These are phyloP conservation scores for Acanthopleura granulata DNA, from an alignment of 2,888 invertebrate species.

Conservation along the genomic window DNA sequence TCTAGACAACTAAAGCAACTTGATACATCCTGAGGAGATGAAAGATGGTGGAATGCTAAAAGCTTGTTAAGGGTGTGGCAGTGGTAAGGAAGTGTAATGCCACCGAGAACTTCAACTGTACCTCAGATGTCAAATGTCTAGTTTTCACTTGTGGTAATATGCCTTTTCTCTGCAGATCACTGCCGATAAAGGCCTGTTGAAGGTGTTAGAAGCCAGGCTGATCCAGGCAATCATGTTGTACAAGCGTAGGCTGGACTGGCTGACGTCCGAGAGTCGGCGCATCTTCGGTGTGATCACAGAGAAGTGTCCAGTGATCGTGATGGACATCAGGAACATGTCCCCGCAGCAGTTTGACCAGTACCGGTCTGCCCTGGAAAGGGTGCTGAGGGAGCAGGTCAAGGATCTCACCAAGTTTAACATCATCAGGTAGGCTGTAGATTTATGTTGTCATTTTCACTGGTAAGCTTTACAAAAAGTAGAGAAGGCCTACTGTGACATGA, in stretches of 20 bases:
- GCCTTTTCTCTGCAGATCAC: conserved; percentile 46
- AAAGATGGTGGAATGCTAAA: too few species aligned
- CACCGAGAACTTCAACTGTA: too few species aligned
- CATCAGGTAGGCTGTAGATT: conserved; percentile 53
- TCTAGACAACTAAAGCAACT: too few species aligned
- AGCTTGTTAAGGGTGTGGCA: too few species aligned
- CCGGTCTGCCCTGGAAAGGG: conserved; percentile 58
- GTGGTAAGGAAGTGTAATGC: too few species aligned
- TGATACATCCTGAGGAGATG: too few species aligned
- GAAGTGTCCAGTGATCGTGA: conserved; percentile 60
- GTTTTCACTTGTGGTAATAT: too few species aligned
- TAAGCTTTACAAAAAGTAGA: too few species aligned
- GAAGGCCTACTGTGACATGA: too few species aligned
- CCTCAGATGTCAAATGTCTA: too few species aligned
- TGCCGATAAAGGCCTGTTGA: conserved; percentile 59
- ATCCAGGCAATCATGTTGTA: conserved; percentile 60
- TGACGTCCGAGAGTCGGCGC: conserved; percentile 67
- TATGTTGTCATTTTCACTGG: background rate
- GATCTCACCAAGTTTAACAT: conserved; percentile 66
- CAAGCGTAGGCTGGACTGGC: conserved; percentile 65
- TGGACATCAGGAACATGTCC: conserved; percentile 66
- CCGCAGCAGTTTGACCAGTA: conserved; percentile 67
- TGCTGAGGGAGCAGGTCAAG: conserved; percentile 66
- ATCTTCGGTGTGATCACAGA: conserved; percentile 69
- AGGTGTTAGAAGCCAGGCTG: conserved; percentile 58